phyloP scores from a whole-genome alignment of 2,888 invertebrate genomes.

The Xanthia togata region DNA sequence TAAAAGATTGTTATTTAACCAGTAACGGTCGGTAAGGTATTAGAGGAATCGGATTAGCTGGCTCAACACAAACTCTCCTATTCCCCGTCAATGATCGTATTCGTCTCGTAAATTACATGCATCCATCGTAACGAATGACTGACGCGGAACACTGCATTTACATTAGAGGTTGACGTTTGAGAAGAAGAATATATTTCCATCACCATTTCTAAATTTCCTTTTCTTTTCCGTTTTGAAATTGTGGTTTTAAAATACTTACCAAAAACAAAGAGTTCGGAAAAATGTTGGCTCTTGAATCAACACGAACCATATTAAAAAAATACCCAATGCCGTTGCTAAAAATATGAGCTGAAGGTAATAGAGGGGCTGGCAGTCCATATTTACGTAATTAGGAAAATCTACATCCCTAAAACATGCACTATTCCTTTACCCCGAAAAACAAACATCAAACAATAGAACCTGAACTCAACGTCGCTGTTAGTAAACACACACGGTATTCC shows the following conservation, averaged over 20 bases:
- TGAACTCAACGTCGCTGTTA: not conserved
- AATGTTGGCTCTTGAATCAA: not conserved
- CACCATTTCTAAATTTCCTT: no score
- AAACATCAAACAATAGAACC: constrained; percentile 5
- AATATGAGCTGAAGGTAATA: not conserved
- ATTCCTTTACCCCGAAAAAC: constrained; percentile 6
- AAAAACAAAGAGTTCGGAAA: not conserved
- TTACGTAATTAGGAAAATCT: constrained; percentile 1
- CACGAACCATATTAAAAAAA: not conserved
- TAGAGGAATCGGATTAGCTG: not conserved
- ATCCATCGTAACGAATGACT: not conserved
- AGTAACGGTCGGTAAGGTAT: not conserved
- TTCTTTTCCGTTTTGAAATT: no score
- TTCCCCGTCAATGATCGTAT: not conserved
- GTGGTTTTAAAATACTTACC: not conserved
- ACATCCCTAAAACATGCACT: not conserved
- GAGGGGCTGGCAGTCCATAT: no score
- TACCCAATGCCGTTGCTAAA: not conserved
- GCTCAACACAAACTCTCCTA: not conserved
- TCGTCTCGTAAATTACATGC: not conserved
- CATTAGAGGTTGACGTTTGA: not conserved
- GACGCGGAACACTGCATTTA: not conserved
- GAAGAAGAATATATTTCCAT: constrained; percentile 2
- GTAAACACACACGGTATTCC: constrained; percentile 27
- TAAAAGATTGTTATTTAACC: not conserved